Evolutionary conservation across 2,797 vertebrate genomes (phyloP).

Genomic region (Buceros bicornis): DNA sequence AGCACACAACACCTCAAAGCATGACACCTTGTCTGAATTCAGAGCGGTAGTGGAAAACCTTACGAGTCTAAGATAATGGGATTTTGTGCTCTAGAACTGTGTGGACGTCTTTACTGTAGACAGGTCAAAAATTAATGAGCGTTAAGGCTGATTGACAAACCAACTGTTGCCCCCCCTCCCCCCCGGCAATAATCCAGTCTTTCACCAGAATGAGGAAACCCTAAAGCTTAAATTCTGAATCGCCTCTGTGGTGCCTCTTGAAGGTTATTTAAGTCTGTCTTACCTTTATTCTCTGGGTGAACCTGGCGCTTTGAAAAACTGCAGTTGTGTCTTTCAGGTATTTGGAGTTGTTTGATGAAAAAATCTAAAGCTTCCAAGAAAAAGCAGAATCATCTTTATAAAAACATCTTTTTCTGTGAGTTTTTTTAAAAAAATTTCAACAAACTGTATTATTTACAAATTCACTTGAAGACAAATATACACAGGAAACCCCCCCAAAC

Average conservation of each 20-base stretch:
- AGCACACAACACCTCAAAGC: neutral
- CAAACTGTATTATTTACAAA: neutral
- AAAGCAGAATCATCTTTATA: neutral
- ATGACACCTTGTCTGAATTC: neutral
- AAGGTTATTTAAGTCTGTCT: neutral
- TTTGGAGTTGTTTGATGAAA: neutral
- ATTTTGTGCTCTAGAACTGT: neutral
- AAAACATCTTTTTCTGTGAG: neutral
- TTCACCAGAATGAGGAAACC: neutral
- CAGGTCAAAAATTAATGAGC: neutral
- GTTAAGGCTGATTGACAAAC: neutral
- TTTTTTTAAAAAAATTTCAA: neutral
- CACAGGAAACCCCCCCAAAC: neutral
- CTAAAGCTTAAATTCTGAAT: neutral
- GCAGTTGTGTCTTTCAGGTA: neutral
- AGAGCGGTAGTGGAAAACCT: neutral
- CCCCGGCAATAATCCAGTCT: neutral
- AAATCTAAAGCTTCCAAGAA: neutral
- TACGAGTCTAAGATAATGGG: neutral
- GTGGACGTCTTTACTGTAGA: neutral
- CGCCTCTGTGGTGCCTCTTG: neutral
- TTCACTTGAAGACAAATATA: neutral
- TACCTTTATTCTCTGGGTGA: neutral
- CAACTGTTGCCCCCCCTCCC: fast-evolving
- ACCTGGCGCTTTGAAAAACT: neutral